phyloP scores from a whole-genome alignment of 2,113 vertebrate genomes.

The Rhombomys opimus region DNA sequence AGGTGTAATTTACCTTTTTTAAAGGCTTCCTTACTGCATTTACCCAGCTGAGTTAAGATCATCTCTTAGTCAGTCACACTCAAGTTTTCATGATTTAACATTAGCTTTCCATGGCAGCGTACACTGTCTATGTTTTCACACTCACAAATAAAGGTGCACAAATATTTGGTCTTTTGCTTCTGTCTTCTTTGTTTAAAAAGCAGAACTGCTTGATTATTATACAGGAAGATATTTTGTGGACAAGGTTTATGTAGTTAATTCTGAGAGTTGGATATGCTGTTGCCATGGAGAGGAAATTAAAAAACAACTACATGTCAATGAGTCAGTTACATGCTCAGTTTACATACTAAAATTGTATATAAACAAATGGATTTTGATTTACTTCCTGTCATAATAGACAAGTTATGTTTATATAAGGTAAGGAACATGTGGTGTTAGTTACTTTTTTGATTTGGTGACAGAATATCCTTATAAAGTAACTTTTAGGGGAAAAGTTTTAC shows the following conservation, averaged over 20 bases:
- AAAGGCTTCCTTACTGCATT: not conserved
- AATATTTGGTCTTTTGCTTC: not conserved
- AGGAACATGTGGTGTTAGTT: not conserved
- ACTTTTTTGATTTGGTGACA: not conserved
- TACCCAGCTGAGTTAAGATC: not conserved
- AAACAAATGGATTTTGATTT: not conserved
- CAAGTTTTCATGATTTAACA: not conserved
- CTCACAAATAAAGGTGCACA: not conserved
- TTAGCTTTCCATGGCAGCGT: not conserved
- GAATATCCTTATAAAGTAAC: not conserved
- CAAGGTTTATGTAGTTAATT: not conserved
- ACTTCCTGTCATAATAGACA: not conserved
- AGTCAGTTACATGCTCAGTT: not conserved
- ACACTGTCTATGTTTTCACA: not conserved
- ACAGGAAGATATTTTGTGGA: not conserved
- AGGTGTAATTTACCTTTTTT: not conserved
- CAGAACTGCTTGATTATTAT: not conserved
- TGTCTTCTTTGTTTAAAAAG: not conserved
- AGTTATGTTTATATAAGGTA: not conserved
- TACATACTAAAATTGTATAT: not conserved
- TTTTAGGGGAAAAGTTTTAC: not conserved
- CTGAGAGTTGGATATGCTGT: not conserved
- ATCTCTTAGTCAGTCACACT: not conserved
- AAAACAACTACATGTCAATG: not conserved
- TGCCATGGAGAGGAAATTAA: not conserved